Base-by-base conservation (phyloP, 2,113 vertebrate species). In the Pedetes capensis region DNA sequence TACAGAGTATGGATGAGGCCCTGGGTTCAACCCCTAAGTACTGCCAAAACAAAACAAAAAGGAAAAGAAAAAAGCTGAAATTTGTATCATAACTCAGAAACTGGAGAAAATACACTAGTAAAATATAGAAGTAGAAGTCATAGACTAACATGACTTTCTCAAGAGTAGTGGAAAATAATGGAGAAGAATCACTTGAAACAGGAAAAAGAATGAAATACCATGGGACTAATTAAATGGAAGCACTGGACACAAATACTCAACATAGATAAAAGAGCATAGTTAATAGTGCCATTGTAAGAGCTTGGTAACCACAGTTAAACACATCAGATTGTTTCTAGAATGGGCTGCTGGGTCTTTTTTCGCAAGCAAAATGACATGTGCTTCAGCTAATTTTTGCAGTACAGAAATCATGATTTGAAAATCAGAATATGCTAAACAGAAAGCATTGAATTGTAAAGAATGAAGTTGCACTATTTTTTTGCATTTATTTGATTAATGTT, bases 101-200 rank as follows among this genome's bases (percentile, higher is more conserved):
- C 32, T 49, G 49, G 17, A 49, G 72, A 32, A 49, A 72, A 75
- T 47, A 75, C 16, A 32, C 14, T 47, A 49, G 18, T 75, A 75
- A 49, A 47, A 75, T 75, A 71, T 49, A 34, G 78, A 80, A 82
- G 44, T 39, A 75, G 68, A 89, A 88, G 57, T 34, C 5, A 16
- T 79, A 84, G 29, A 17, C 59, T 89, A 39, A 94, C 47, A 86
- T 95, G 72, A 89, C 79, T 37, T 16, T 76, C 47, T 92, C 72
- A 66, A 75, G 63, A 82, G n/a, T 20, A 87, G 37, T 22, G 80
- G 74, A 69, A 86, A 87, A 69, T 17, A 82, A 37, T 81, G 87
- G 53, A 71, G 72, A 85, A 90, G 34, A 49, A 12, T 69, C 37
- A 87, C 25, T 82, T 27, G 44, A 76, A 93, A 87, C 49, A 71